These are phyloP conservation scores for Lepilemur septentrionalis DNA, from an alignment of 2,797 vertebrate genomes.

Conservation along the genomic window DNA sequence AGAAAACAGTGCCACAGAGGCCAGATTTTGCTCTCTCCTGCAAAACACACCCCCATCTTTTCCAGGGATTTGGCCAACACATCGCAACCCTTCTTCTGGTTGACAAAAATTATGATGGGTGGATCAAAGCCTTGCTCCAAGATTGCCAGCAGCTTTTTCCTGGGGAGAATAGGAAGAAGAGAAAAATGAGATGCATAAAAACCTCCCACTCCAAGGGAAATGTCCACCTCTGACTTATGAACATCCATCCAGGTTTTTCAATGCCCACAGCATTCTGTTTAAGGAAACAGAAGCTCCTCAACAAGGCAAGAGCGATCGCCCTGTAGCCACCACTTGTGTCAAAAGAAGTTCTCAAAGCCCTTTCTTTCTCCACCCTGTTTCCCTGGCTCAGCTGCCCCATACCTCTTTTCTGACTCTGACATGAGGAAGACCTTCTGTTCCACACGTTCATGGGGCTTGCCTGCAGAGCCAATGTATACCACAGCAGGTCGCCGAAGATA, in stretches of 20 bases:
- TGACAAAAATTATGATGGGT: constrained; percentile 99
- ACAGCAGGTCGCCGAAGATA: constrained; percentile 96
- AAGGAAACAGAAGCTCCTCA: background rate
- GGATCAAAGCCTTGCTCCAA: constrained; percentile 96
- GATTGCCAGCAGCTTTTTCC: constrained; percentile 97
- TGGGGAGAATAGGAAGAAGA: constrained; percentile 71
- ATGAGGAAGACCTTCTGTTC: constrained; percentile 99
- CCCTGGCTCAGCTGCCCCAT: background rate
- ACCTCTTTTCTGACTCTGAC: constrained; percentile 98
- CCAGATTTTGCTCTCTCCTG: background rate
- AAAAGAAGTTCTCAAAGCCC: background rate
- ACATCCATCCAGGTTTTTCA: background rate
- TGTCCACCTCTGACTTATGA: background rate
- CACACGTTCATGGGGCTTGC: constrained; percentile 98
- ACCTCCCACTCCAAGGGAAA: background rate
- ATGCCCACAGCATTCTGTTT: background rate
- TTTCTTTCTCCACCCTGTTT: background rate
- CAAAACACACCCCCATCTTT: constrained; percentile 95
- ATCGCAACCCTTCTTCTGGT: constrained; percentile 99
- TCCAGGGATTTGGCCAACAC: constrained; percentile 98
- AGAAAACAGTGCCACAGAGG: background rate
- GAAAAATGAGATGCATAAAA: background rate
- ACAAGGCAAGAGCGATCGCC: background rate
- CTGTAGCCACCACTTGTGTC: background rate
- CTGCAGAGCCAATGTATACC: constrained; percentile 98